Percentiles rank a stretch among this genome's conserved stretches.
These are phyloP conservation scores for Catostylus mosaicus DNA, from an alignment of 30 jellyfish, hydroid and myxozoan genomes.

Conservation along the genomic window DNA sequence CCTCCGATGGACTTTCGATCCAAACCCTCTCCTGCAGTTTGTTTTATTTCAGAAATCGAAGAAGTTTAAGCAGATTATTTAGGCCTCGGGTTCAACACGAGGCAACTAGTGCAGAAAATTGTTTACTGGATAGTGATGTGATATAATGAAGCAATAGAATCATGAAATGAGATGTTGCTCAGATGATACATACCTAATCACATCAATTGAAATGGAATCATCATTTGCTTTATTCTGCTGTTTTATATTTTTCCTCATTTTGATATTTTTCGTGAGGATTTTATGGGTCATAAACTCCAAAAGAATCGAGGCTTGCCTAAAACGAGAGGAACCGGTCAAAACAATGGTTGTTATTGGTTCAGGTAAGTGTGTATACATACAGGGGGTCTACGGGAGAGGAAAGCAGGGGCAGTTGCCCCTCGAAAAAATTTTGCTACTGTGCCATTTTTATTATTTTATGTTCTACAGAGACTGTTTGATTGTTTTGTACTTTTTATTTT, in stretches of 20 bases:
- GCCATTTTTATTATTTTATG: too few relatives aligned
- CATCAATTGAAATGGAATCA: constrained; percentile 38
- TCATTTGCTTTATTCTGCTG: constrained; percentile 16
- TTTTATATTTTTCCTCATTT: background rate
- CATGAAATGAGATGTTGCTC: constrained; percentile 32
- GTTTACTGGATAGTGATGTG: background rate
- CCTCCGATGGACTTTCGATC: too few relatives aligned
- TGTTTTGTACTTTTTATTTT: too few relatives aligned
- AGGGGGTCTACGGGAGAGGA: too few relatives aligned
- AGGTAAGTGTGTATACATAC: too few relatives aligned
- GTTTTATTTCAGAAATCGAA: too few relatives aligned
- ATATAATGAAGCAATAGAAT: too few relatives aligned
- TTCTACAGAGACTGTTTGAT: too few relatives aligned
- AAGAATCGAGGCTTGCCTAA: constrained; percentile 36
- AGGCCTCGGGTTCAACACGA: background rate
- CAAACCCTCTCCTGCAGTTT: too few relatives aligned
- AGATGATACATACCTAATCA: constrained; percentile 13
- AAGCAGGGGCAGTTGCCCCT: too few relatives aligned
- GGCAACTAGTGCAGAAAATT: background rate
- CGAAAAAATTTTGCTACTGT: too few relatives aligned
- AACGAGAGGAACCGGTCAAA: constrained; percentile 34
- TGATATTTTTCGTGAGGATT: constrained; percentile 1
- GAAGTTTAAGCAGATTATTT: background rate
- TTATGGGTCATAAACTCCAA: constrained; percentile 21
- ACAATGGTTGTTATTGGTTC: constrained; percentile 63